Conservation (phyloP, 2,113 vertebrate genomes). For the Myotis lucifugus region DNA sequence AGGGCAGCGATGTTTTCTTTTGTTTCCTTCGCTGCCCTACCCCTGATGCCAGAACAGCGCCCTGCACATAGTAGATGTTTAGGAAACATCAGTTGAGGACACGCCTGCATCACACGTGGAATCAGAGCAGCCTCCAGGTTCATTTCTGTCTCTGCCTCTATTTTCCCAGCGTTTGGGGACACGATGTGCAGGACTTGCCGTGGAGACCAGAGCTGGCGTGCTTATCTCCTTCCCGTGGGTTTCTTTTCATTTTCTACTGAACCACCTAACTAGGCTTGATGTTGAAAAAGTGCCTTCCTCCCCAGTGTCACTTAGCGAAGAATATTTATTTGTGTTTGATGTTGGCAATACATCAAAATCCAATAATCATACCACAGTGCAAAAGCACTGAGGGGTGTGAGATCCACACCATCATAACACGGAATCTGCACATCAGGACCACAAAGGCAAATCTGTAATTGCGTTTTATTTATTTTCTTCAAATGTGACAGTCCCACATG, state of each 20-base stretch:
- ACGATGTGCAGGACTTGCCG: neutral
- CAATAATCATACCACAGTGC: conserved; percentile 69
- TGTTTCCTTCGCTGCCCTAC: neutral
- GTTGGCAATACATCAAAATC: conserved; percentile 79
- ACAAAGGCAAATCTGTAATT: conserved; percentile 74
- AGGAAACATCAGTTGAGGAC: neutral
- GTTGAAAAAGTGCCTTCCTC: conserved; percentile 66
- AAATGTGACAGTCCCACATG: conserved; percentile 58
- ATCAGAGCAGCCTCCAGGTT: neutral
- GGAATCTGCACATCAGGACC: conserved; percentile 76
- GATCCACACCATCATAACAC: conserved; percentile 67
- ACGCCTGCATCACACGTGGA: neutral
- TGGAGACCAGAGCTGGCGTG: neutral
- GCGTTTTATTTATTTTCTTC: conserved; percentile 75
- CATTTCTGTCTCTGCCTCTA: neutral
- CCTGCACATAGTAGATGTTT: neutral
- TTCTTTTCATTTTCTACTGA: conserved; percentile 60
- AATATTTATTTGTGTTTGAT: conserved; percentile 75
- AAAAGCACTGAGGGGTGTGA: conserved; percentile 54
- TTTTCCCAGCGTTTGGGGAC: neutral
- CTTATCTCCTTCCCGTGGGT: neutral
- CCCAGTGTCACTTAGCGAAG: conserved; percentile 66
- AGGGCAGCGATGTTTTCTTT: neutral
- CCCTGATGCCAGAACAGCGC: neutral
- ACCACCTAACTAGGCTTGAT: conserved; percentile 24